Evolutionary conservation across 1,140 invertebrate genomes (phyloP), one percentile per base, ranked within the genome.

Genomic region (Latrodectus geometricus): DNA sequence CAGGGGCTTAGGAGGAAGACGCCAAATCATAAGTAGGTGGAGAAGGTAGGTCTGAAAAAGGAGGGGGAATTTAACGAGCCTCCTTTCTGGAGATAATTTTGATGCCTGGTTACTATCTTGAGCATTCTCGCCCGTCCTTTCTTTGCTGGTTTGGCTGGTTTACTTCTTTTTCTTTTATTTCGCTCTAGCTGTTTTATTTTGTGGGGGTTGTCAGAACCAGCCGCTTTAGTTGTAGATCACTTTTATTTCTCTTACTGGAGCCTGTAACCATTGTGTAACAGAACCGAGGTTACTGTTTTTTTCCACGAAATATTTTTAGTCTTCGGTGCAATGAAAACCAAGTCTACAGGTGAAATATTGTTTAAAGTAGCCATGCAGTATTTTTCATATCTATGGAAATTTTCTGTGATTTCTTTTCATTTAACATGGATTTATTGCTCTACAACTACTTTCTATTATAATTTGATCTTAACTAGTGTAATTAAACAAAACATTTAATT

Each of bases 91-190:
- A 12, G 68, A 20, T 17, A 12, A 21, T 70, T 70, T 70, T 23
- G 20, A 70, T 70, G 68, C 21, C 21, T 17, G 68, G 68, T 70
- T 21, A 70, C 68, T 21, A 70, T 70, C 68, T 70, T 70, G 17
- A 70, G 68, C 11, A 17, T 70, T 70, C 21, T 21, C 11, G 35
- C 35, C 21, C 68, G 68, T 12, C 68, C 68, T 35, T 35, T 35
- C 35, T 35, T 49, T 73, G 70, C 70, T 73, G 70, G 70, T 73
- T 73, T 73, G 70, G 70, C 70, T 48, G 70, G 70, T 73, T 73
- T 73, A 20, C 68, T 17, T 70, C 35, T 61, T 11, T 17, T 61
- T 61, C 54, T 61, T 61, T 61, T 61, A 11, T 61, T 73, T 73
- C 23, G 70, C 15, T 35, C 21, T 69, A 20, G n/a, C 21, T 70